Evolutionary conservation across 2,888 invertebrate genomes (phyloP).

Genomic region (Oscheius onirici): DNA sequence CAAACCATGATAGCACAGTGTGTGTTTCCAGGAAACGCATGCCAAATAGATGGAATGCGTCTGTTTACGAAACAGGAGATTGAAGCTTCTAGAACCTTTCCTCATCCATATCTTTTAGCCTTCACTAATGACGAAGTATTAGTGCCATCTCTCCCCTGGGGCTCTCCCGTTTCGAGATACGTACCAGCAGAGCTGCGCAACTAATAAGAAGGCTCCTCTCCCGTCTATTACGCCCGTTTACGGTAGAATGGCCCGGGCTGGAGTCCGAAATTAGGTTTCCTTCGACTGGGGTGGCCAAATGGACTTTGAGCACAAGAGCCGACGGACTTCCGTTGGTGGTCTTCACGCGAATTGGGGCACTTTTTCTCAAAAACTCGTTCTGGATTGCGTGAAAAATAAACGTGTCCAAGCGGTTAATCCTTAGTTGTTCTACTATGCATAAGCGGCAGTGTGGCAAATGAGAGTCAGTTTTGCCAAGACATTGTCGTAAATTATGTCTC

Average conservation of each 20-base stretch:
- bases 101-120: background rate
- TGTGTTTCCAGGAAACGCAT: background rate
- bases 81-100: background rate
- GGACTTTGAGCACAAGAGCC: conserved; percentile 3
- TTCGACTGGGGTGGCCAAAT: conserved; percentile 22
- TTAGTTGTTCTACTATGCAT: background rate
- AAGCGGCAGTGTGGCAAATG: background rate
- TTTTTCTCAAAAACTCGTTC: background rate
- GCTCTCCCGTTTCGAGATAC: background rate
- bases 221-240: conserved; percentile 19
- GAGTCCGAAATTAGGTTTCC: conserved; percentile 20
- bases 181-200: conserved; percentile 12
- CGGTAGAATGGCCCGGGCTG: conserved; percentile 20
- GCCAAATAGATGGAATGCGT: background rate
- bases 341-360: conserved; percentile 1
- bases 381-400: background rate
- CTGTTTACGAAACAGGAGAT: background rate
- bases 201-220: background rate
- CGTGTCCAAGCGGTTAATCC: background rate
- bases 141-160: conserved; percentile 18
- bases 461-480: background rate
- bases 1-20: background rate
- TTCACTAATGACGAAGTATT: conserved; percentile 22
- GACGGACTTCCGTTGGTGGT: background rate
- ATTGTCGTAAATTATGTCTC: too few relatives aligned